Evolutionary conservation across 2,888 invertebrate genomes (phyloP).

Genomic region (Sabatieria punctata): DNA sequence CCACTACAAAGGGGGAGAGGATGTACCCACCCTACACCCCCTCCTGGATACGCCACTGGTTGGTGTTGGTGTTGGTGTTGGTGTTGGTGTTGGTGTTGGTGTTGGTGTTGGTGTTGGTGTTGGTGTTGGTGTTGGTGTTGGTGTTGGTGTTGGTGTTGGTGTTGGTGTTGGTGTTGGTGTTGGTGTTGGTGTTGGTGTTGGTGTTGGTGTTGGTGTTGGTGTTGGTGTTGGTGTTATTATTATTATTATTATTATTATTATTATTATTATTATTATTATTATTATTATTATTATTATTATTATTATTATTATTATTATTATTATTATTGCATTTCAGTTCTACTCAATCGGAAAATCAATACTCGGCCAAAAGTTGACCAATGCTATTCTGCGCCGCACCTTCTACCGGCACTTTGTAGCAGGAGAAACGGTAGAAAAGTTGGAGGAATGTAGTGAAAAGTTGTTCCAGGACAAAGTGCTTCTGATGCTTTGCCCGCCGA

Average conservation of each 20-base stretch:
- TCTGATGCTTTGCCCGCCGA: slow-evolving; percentile 1
- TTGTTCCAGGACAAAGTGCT: neutral
- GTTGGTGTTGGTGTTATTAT: no score
- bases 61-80: no score
- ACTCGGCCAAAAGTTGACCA: neutral
- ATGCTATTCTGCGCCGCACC: neutral
- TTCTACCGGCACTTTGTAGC: neutral
- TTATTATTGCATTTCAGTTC: neutral
- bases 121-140: no score
- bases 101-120: no score
- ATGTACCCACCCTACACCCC: no score
- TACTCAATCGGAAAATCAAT: neutral
- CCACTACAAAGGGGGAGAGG: no score
- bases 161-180: no score
- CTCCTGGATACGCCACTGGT: no score
- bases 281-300: neutral
- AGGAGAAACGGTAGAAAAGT: neutral
- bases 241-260: neutral
- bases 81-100: no score
- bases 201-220: no score
- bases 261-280: neutral
- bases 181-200: no score
- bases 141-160: no score
- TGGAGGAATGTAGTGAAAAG: neutral
- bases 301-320: neutral